Evolutionary conservation across 1,140 invertebrate genomes (phyloP).

Genomic region (Bicyclus anynana): DNA sequence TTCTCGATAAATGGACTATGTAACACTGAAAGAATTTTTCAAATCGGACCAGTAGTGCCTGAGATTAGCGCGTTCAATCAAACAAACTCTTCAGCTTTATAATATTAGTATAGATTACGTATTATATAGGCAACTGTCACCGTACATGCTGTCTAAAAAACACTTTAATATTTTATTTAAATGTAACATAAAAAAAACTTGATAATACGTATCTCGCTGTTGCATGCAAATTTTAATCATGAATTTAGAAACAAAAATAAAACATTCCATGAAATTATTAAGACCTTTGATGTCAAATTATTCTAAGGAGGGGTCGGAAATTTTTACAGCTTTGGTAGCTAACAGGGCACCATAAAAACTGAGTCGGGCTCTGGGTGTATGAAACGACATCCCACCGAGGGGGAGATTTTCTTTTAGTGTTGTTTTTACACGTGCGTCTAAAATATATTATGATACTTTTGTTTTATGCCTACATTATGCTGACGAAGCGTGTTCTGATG

Average conservation of each 20-base stretch:
- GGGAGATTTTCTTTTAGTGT: slow-evolving; percentile 26
- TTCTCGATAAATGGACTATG: no score
- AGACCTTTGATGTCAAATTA: slow-evolving; percentile 35
- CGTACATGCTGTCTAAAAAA: no score
- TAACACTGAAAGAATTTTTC: no score
- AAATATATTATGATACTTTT: slow-evolving; percentile 22
- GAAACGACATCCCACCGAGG: slow-evolving; percentile 21
- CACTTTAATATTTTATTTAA: no score
- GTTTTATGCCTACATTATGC: slow-evolving; percentile 17
- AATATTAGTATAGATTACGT: no score
- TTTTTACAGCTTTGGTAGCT: slow-evolving; percentile 34
- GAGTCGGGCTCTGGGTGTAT: slow-evolving; percentile 27
- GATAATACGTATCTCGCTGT: neutral
- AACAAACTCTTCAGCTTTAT: no score
- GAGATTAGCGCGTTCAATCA: no score
- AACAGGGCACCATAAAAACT: slow-evolving; percentile 33
- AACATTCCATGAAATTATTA: slow-evolving; percentile 30
- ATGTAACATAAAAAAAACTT: no score
- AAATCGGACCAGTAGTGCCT: no score
- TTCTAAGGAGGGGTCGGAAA: slow-evolving; percentile 29
- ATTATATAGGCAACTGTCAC: no score
- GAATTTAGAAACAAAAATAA: slow-evolving; percentile 26
- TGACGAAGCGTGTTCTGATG: slow-evolving; percentile 10
- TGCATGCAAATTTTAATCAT: slow-evolving; percentile 29
- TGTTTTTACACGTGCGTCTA: slow-evolving; percentile 25